Conservation (phyloP, 1,140 invertebrate species). For the Aphidius gifuensis region DNA sequence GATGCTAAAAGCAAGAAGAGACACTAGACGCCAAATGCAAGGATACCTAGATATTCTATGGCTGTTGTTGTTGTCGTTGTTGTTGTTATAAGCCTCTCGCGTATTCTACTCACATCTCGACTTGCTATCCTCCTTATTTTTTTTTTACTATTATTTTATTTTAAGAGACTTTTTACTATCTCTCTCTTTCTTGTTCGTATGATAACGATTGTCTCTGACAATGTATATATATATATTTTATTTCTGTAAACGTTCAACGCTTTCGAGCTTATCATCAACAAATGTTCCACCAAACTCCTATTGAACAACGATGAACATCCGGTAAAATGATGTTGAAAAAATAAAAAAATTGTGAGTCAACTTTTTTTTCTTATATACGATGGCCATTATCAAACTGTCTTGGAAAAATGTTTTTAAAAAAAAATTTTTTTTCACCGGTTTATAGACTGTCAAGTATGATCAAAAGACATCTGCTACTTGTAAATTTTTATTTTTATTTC, state of each 20-base stretch:
- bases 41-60: no score
- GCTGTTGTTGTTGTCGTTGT: no score
- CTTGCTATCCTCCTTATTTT: constrained; percentile 6
- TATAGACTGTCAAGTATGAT: no score
- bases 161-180: neutral
- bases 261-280: constrained; percentile 21
- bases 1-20: no score
- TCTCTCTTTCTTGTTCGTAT: constrained; percentile 1
- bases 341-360: neutral
- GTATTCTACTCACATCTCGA: neutral
- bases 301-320: constrained; percentile 25
- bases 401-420: no score
- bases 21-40: no score
- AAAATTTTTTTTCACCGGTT: no score
- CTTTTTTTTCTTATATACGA: neutral
- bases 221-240: constrained; percentile 1
- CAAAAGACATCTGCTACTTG: no score
- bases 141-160: no score
- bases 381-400: constrained; percentile 7
- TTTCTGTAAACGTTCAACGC: neutral
- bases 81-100: no score
- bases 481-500: no score
- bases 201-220: constrained; percentile 1
- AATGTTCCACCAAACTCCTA: constrained; percentile 20
- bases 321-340: neutral